Conservation (phyloP, 2,797 vertebrate genomes). For the Amphiprion clarkii region DNA sequence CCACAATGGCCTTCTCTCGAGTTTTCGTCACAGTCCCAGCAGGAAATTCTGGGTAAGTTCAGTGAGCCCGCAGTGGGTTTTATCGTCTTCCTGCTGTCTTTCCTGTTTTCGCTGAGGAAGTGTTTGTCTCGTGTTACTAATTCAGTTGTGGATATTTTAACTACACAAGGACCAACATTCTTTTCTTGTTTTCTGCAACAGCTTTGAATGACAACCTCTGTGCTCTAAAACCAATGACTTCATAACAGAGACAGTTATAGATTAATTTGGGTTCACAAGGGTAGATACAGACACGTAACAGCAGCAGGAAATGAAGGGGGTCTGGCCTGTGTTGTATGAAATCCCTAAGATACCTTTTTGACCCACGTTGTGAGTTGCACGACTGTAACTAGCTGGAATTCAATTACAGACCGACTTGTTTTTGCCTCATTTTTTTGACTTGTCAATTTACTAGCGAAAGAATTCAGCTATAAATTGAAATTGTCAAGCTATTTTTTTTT, state of each 20-base stretch:
- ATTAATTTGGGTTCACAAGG: neutral
- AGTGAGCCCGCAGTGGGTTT: conserved; percentile 14
- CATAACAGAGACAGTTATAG: neutral
- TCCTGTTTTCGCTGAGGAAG: conserved; percentile 1
- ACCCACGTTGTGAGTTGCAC: neutral
- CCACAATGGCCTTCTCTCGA: conserved; percentile 90
- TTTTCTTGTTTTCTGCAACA: neutral
- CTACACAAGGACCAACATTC: neutral
- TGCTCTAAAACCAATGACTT: no score
- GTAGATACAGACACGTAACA: no score
- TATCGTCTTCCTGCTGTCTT: conserved; percentile 13
- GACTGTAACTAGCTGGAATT: neutral
- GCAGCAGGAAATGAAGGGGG: no score
- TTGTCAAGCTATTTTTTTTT: no score
- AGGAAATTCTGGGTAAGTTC: conserved; percentile 87
- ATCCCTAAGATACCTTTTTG: neutral
- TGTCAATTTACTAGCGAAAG: no score
- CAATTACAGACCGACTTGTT: neutral
- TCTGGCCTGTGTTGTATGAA: no score
- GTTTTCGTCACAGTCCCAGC: conserved; percentile 93
- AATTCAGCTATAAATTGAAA: no score
- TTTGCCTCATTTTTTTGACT: neutral
- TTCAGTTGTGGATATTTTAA: neutral
- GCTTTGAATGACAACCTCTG: neutral
- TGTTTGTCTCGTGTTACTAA: neutral